Percentiles rank a stretch among this genome's conserved stretches.
Evolutionary conservation across 2,888 invertebrate genomes (phyloP).

Genomic region (Trachelus tabidus): DNA sequence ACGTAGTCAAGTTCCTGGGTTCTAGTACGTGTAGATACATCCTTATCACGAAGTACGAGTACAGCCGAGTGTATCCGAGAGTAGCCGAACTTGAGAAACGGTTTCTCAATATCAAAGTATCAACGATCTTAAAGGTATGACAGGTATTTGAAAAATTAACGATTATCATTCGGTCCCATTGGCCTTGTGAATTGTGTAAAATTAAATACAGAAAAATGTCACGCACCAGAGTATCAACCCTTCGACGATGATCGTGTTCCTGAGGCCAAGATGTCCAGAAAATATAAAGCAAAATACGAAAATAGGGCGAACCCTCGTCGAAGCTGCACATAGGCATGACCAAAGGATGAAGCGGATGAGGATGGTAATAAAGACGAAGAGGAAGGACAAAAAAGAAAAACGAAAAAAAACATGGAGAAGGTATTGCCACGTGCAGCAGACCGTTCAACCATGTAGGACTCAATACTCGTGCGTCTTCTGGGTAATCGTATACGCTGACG

Average conservation of each 20-base stretch:
- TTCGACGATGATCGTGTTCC: too few relatives aligned
- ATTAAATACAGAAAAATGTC: too few relatives aligned
- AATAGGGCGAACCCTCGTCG: neutral
- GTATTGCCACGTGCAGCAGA: conserved; percentile 28
- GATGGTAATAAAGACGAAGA: neutral
- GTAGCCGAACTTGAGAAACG: neutral
- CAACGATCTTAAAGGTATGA: too few relatives aligned
- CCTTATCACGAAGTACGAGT: neutral
- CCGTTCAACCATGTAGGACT: conserved; percentile 34
- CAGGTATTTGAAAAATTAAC: too few relatives aligned
- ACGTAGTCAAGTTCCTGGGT: neutral
- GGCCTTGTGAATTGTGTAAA: too few relatives aligned
- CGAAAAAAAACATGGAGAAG: neutral
- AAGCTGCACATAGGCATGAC: neutral
- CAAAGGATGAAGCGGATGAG: neutral
- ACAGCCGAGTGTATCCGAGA: neutral
- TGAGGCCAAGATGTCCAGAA: neutral
- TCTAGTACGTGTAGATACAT: neutral
- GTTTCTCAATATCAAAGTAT: too few relatives aligned
- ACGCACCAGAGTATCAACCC: too few relatives aligned
- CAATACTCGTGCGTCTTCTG: conserved; percentile 23
- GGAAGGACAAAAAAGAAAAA: neutral
- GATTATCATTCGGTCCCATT: too few relatives aligned
- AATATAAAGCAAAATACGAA: neutral
- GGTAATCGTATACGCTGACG: conserved; percentile 35